Percentiles rank a stretch among this genome's conserved stretches.
Evolutionary conservation across 1,140 invertebrate genomes (phyloP).

Genomic region (Elymnias hypermnestra): DNA sequence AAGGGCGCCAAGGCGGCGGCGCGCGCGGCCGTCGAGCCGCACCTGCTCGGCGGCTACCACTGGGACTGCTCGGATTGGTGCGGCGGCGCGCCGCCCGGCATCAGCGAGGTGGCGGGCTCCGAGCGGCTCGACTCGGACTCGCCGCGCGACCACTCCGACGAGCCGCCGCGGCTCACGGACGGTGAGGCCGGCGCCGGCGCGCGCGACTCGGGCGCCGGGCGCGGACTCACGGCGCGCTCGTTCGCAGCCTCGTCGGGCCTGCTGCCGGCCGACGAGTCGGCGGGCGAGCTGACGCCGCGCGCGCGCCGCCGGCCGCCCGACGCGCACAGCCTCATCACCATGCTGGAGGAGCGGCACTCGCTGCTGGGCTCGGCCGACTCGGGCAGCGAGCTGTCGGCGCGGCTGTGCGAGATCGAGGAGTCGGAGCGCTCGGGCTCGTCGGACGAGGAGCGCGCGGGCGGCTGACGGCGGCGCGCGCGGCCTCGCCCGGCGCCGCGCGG

Average conservation of each 20-base stretch:
- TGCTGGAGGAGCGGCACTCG: conserved; percentile 82
- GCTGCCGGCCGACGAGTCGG: conserved; percentile 89
- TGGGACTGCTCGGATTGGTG: conserved; percentile 98
- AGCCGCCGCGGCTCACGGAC: too few species aligned
- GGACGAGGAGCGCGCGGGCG: conserved; percentile 58
- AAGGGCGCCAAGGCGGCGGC: conserved; percentile 42
- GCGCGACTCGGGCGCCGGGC: conserved; percentile 44
- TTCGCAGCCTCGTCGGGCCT: conserved; percentile 82
- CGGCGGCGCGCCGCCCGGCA: conserved; percentile 90
- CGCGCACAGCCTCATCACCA: conserved; percentile 62
- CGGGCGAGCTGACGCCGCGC: conserved; percentile 83
- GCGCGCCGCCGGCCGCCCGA: conserved; percentile 72
- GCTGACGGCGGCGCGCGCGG: conserved; percentile 53
- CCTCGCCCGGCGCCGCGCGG: conserved; percentile 26
- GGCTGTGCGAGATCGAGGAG: conserved; percentile 95
- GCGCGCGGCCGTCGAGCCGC: conserved; percentile 32
- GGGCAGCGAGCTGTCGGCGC: conserved; percentile 90
- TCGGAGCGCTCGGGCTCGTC: too few species aligned
- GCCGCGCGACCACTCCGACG: too few species aligned
- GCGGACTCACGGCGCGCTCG: background rate
- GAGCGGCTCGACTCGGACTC: conserved; percentile 94
- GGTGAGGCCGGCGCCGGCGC: conserved; percentile 21
- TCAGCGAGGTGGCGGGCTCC: conserved; percentile 90
- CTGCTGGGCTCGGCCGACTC: conserved; percentile 81
- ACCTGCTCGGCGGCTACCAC: conserved; percentile 82